Evolutionary conservation across 2,888 invertebrate species (phyloP).

Genomic region (Barypeithes pellucidus): DNA sequence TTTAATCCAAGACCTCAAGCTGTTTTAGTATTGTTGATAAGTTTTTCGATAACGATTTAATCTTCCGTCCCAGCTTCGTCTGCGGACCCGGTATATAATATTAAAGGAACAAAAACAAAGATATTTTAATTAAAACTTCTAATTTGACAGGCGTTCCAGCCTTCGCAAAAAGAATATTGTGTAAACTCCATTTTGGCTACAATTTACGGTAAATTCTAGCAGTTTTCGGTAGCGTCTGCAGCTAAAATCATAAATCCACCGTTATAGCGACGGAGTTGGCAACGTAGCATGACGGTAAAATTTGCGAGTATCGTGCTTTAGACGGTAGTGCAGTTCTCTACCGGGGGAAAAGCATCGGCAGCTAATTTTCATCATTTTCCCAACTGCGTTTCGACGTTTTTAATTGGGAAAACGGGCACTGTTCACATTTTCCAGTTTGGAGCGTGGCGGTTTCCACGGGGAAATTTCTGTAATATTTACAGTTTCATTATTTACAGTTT

Average conservation of each 20-base stretch:
- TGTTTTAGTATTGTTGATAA: too few species aligned
- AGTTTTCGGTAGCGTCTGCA: neutral
- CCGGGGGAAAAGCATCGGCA: slow-evolving; percentile 12
- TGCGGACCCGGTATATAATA: too few species aligned
- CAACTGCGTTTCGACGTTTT: slow-evolving; percentile 21
- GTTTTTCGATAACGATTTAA: too few species aligned
- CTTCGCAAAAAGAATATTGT: neutral
- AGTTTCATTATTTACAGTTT: slow-evolving; percentile 8
- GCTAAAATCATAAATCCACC: too few species aligned
- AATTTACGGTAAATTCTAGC: slow-evolving; percentile 8
- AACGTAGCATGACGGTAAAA: too few species aligned
- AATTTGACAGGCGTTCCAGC: neutral
- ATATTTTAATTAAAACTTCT: neutral
- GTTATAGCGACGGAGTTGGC: too few species aligned
- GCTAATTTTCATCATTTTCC: slow-evolving; percentile 20
- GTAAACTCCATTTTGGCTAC: slow-evolving; percentile 1
- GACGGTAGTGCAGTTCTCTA: neutral
- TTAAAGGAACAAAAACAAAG: too few species aligned
- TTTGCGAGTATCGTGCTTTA: too few species aligned
- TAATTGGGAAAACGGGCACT: slow-evolving; percentile 32
- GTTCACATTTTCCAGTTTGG: slow-evolving; percentile 14
- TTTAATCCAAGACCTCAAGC: too few species aligned
- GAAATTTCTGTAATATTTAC: slow-evolving; percentile 21
- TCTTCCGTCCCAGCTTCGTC: too few species aligned
- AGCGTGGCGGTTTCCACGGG: slow-evolving; percentile 13